Evolutionary conservation across 2,113 vertebrate genomes (phyloP), one percentile per base, ranked within the genome.

Genomic region (Phycodurus eques): DNA sequence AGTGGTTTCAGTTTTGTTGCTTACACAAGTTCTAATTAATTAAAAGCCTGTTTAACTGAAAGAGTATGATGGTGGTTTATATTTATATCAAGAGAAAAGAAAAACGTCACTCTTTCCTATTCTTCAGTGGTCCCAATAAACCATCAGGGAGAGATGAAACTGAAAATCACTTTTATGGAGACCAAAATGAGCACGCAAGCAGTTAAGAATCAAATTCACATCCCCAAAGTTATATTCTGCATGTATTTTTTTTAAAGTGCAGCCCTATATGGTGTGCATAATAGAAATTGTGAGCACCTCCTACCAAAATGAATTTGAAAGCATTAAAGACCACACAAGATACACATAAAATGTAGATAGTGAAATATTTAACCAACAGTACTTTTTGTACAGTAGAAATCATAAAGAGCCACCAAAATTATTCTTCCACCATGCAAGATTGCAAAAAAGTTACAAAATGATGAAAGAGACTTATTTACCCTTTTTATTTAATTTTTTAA

Each of bases 31-130:
- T 60, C 33, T 68, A 8, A 67, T 74, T 47, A 60, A 88, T 87
- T 88, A 90, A 88, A 90, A 77, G 19, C 57, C 49, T 78, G 13
- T 82, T 64, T 57, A 72, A 76, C n/a, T 80, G 49, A 89, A 90
- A 73, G 69, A 78, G 71, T 81, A 76, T 73, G 60, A 83, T 76
- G 81, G 73, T 70, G 85, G 74, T 87, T 77, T 80, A 75, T 85
- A 68, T 84, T 80, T 82, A 72, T 71, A 39, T 10, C 44, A 68
- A 74, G 59, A 65, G 10, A 62, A 47, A 17, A 60, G 31, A 17
- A 61, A 53, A 61, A 59, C 4, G 35, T 20, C 53, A 47, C 31
- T 39, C 35, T 11, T 63, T 3, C 35, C 43, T 15, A 51, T 65
- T 19, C 10, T 66, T 43, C 2, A 69, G 15, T 43, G 2, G n/a